These are phyloP conservation scores for Netelia virgata DNA, from an alignment of 2,888 invertebrate species.

Conservation along the genomic window DNA sequence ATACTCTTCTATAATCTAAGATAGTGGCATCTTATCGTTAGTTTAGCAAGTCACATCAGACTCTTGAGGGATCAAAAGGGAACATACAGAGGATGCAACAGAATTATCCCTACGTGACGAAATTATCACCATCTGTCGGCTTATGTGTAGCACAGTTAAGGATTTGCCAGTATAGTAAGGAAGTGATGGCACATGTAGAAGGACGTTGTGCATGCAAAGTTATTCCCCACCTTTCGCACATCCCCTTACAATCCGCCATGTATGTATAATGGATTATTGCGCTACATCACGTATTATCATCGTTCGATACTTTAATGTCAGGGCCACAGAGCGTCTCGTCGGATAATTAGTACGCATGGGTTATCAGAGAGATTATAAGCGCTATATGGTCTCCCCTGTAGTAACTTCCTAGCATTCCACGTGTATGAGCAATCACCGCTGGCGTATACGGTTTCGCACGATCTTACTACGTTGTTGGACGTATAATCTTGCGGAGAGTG, in stretches of 20 bases:
- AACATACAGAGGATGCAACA: not conserved
- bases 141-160: not conserved
- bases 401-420: constrained; percentile 45
- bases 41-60: not conserved
- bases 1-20: not conserved
- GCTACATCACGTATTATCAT: not conserved
- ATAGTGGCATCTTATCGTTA: not conserved
- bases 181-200: not conserved
- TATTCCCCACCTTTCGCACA: too few relatives aligned
- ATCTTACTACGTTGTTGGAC: not conserved
- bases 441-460: not conserved
- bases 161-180: not conserved
- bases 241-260: too few relatives aligned
- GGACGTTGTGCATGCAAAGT: not conserved
- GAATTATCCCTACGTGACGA: not conserved
- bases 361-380: constrained; percentile 46
- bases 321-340: constrained; percentile 62
- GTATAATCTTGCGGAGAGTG: not conserved
- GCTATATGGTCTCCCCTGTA: constrained; percentile 5
- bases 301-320: constrained; percentile 62
- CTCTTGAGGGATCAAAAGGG: not conserved
- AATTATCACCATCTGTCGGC: not conserved
- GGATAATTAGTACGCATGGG: constrained; percentile 59
- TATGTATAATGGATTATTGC: constrained; percentile 18
- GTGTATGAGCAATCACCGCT: not conserved